Evolutionary conservation across 2,113 vertebrate genomes (phyloP).

Genomic region (Clupea harengus): DNA sequence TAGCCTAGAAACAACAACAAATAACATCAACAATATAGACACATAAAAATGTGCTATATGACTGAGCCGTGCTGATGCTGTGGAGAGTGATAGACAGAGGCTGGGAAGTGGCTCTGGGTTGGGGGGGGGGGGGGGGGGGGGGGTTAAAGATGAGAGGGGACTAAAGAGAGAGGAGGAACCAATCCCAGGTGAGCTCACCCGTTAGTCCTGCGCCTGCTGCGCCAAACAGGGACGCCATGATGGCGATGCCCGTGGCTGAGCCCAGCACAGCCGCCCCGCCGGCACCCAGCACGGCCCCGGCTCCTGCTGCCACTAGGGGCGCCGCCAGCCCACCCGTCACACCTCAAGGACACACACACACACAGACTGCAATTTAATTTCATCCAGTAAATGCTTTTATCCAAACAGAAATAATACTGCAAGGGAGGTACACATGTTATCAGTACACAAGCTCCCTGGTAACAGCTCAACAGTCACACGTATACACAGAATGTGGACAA

Average conservation of each 20-base stretch:
- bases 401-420: neutral
- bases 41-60: neutral
- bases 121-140: no score
- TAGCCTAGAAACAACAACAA: constrained; percentile 75
- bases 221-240: constrained; percentile 93
- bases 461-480: neutral
- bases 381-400: neutral
- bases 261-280: constrained; percentile 89
- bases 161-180: neutral
- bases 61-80: no score
- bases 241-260: constrained; percentile 86
- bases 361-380: neutral
- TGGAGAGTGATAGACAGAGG: neutral
- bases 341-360: constrained; percentile 66
- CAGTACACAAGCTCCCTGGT: neutral
- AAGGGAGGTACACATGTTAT: neutral
- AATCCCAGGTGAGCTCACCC: constrained; percentile 64
- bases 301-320: constrained; percentile 87
- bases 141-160: neutral
- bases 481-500: neutral
- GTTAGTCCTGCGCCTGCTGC: constrained; percentile 93
- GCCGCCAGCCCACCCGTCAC: constrained; percentile 94
- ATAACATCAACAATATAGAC: neutral
- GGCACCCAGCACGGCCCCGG: constrained; percentile 83
- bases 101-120: neutral